These are phyloP conservation scores for Hydrozoanthus tunicans DNA, from an alignment of 64 coral and sea anemone genomes.

Conservation along the genomic window DNA sequence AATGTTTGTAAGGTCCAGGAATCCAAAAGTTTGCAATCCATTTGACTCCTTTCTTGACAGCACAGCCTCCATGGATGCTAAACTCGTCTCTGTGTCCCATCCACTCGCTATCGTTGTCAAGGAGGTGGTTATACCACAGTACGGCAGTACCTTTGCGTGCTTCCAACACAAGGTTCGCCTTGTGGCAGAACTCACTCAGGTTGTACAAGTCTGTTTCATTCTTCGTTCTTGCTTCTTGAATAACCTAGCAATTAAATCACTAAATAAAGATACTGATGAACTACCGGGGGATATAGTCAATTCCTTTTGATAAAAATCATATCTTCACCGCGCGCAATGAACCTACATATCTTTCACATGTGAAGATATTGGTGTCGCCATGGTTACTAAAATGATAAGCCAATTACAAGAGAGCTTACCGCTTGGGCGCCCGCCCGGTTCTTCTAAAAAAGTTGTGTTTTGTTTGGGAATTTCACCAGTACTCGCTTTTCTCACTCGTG, in stretches of 20 bases:
- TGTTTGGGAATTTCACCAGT: too few species aligned
- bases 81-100: slow-evolving; percentile 75
- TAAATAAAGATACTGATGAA: background rate
- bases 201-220: slow-evolving; percentile 79
- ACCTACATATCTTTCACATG: too few species aligned
- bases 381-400: too few species aligned
- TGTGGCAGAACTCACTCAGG: slow-evolving; percentile 90
- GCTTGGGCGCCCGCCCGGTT: too few species aligned
- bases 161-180: slow-evolving; percentile 75
- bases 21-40: slow-evolving; percentile 99
- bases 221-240: slow-evolving; percentile 30
- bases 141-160: slow-evolving; percentile 84
- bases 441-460: too few species aligned
- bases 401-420: too few species aligned
- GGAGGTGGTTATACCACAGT: slow-evolving; percentile 94
- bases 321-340: too few species aligned
- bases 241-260: background rate
- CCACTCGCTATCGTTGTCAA: slow-evolving; percentile 82
- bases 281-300: too few species aligned
- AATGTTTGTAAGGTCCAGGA: slow-evolving; percentile 77
- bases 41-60: slow-evolving; percentile 78
- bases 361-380: too few species aligned
- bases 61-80: slow-evolving; percentile 93
- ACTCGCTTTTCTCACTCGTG: too few species aligned
- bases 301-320: too few species aligned